Evolutionary conservation across 2,888 invertebrate genomes (phyloP).

Genomic region (Lypha dubia): DNA sequence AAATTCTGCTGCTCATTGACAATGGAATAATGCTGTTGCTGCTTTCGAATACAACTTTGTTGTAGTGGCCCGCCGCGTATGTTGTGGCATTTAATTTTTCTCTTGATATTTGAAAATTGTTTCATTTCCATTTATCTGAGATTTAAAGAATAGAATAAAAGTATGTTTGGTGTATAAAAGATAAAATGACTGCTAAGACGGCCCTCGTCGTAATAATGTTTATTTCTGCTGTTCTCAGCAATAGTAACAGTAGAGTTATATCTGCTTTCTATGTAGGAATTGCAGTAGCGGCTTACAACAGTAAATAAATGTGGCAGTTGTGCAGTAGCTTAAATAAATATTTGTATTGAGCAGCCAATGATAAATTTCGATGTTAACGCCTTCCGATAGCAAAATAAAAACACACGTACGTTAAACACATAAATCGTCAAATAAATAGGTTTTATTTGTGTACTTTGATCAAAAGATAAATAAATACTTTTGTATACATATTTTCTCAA

Average conservation of each 20-base stretch:
- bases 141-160: too few relatives aligned
- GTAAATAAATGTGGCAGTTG: slow-evolving; percentile 4
- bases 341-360: slow-evolving; percentile 38
- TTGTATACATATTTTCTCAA: too few relatives aligned
- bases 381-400: slow-evolving; percentile 32
- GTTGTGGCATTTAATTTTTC: too few relatives aligned
- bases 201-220: slow-evolving; percentile 7
- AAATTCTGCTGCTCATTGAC: too few relatives aligned
- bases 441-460: background rate
- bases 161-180: too few relatives aligned
- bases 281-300: slow-evolving; percentile 16
- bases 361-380: slow-evolving; percentile 53
- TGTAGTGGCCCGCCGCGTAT: too few relatives aligned
- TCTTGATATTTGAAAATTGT: too few relatives aligned
- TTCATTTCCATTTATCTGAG: too few relatives aligned
- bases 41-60: too few relatives aligned
- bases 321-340: slow-evolving; percentile 40
- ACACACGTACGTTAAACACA: background rate
- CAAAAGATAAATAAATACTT: background rate
- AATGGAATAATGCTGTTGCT: too few relatives aligned
- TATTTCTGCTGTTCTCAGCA: background rate
- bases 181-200: too few relatives aligned
- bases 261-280: background rate
- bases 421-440: background rate
- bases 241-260: background rate